Evolutionary conservation across 2,113 vertebrate species (phyloP), one percentile per base, ranked within the genome.

Genomic region (Aplodontia rufa): DNA sequence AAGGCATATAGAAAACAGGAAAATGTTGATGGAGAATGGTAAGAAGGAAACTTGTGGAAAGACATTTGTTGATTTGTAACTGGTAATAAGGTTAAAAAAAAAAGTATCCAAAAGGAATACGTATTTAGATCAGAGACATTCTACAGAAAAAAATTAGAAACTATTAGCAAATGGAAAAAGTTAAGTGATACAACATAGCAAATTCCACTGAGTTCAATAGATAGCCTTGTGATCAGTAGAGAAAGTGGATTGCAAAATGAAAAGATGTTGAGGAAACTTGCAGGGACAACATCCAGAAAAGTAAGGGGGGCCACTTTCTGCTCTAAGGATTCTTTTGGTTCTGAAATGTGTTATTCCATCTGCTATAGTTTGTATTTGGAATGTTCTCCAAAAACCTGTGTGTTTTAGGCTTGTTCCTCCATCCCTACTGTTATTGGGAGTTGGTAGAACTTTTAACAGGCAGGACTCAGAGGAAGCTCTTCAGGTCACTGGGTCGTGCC

Each of bases 151-250:
- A 76, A 74, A 51, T 20, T 30, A 32, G 64, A 89, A 80, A 12
- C 40, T 84, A n/a, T 22, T 80, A 94, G 32, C 14, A 68, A 53
- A 80, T 79, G 74, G 64, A 90, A 90, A 88, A 92, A 90, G 2
- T 68, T 96, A 93, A 94, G 60, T 11, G 24, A 93, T n/a, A 76
- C 37, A 68, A 87, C 69, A 86, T 72, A 55, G 68, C 60, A 76
- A 87, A 89, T 90, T 94, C 16, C 51, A 85, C 49, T 60, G 32
- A 60, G 30, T 26, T 51, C 51, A 94, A n/a, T 91, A 37, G 84
- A 32, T 14, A 87, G 40, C 11, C 16, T 72, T 95, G 93, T 96
- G 92, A 75, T 49, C 79, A 17, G 11, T 64, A 82, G 19, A 93
- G 19, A 60, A 90, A 95, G 75, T 75, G 94, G 28, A 92, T 12